Conservation (phyloP, 1,140 invertebrate genomes). For the Eumeta japonica region DNA sequence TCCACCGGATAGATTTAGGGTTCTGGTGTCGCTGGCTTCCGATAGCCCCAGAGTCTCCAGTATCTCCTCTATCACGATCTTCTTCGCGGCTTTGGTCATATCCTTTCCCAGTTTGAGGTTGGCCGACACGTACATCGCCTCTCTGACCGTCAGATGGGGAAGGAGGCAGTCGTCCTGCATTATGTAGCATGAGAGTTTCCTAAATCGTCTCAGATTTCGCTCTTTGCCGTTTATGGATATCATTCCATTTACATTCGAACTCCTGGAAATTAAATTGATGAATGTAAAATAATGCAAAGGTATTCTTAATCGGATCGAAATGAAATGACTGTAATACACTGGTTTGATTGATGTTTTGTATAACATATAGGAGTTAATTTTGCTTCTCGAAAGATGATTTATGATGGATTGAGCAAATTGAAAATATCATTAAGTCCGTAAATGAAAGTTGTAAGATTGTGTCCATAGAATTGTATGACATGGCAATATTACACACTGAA, state of each 20-base stretch:
- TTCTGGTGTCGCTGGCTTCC: constrained; percentile 77
- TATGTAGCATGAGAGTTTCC: constrained; percentile 93
- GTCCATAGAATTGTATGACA: too few species aligned
- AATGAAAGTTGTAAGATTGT: too few species aligned
- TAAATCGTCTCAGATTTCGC: constrained; percentile 79
- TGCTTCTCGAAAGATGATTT: too few species aligned
- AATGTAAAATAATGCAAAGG: too few species aligned
- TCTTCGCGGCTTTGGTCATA: constrained; percentile 71
- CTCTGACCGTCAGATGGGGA: constrained; percentile 82
- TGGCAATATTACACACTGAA: too few species aligned
- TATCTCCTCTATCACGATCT: constrained; percentile 79
- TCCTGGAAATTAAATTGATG: constrained; percentile 61
- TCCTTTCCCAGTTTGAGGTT: constrained; percentile 88
- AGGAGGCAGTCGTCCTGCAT: constrained; percentile 94
- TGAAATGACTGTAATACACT: too few species aligned
- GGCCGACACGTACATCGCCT: constrained; percentile 88
- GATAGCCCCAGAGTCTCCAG: constrained; percentile 72
- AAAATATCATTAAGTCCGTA: too few species aligned
- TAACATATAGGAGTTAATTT: too few species aligned
- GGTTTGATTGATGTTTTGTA: too few species aligned
- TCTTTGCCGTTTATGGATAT: constrained; percentile 83
- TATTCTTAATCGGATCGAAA: too few species aligned
- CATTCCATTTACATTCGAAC: constrained; percentile 73
- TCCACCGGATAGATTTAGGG: constrained; percentile 84
- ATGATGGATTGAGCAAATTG: too few species aligned